These are phyloP conservation scores for Onychomys leucogaster DNA, from an alignment of 2,797 vertebrate genomes.

Conservation along the genomic window DNA sequence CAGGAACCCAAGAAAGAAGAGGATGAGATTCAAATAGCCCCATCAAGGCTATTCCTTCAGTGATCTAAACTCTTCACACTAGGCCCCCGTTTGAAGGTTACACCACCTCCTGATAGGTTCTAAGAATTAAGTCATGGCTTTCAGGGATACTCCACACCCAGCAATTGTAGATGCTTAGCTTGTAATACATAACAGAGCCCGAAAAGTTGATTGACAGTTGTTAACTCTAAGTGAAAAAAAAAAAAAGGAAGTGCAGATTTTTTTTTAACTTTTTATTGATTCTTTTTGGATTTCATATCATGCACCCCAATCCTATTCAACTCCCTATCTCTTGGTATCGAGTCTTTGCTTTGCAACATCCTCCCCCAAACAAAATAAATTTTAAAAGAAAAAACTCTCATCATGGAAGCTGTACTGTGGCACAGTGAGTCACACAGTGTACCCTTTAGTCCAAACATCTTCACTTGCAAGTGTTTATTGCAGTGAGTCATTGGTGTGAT, in stretches of 20 bases:
- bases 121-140: background rate
- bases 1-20: background rate
- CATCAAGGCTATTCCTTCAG: background rate
- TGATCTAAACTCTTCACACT: background rate
- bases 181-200: background rate
- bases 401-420: background rate
- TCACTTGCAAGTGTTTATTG: background rate
- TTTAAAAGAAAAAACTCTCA: background rate
- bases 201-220: background rate
- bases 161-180: background rate
- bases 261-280: background rate
- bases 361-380: background rate
- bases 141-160: background rate
- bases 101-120: background rate
- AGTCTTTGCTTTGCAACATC: background rate
- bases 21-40: background rate
- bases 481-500: background rate
- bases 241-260: background rate
- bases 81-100: background rate
- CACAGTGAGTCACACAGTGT: background rate
- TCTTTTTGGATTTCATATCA: background rate
- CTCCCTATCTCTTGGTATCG: background rate
- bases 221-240: background rate
- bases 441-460: background rate
- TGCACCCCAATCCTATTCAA: background rate